These are phyloP conservation scores for Enteromius argenteus DNA, from an alignment of 2,797 vertebrate genomes.

Conservation along the genomic window DNA sequence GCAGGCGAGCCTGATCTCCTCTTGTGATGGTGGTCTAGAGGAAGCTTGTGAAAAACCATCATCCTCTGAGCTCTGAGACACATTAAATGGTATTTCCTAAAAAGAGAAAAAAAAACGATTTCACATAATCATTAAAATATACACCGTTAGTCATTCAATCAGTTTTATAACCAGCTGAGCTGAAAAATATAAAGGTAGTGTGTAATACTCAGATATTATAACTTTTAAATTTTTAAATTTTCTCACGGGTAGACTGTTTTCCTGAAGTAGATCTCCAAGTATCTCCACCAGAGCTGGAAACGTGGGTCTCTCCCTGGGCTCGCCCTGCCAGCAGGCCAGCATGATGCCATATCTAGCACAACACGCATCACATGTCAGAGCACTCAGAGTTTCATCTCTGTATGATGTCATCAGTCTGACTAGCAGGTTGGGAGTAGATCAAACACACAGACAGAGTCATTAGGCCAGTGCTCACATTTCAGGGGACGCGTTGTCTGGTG, in stretches of 20 bases:
- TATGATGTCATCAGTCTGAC: neutral
- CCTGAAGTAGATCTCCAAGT: constrained; percentile 93
- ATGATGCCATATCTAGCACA: constrained; percentile 92
- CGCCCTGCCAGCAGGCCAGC: constrained; percentile 96
- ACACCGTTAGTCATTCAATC: too few species aligned
- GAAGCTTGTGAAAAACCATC: constrained; percentile 92
- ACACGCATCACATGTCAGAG: constrained; percentile 60
- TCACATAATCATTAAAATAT: neutral
- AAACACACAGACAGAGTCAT: neutral
- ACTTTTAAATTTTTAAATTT: neutral
- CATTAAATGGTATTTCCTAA: constrained; percentile 80
- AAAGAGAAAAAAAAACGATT: neutral
- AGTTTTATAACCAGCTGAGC: neutral
- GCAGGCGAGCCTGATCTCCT: constrained; percentile 83
- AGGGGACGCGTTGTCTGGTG: constrained; percentile 93
- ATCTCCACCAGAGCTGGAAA: constrained; percentile 93
- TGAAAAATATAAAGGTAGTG: neutral
- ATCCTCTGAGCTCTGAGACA: constrained; percentile 92
- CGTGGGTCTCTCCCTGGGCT: constrained; percentile 91
- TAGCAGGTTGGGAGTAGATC: neutral
- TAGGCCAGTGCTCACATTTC: constrained; percentile 86
- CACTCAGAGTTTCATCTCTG: neutral
- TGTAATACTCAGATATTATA: neutral
- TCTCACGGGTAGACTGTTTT: constrained; percentile 87
- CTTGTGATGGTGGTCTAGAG: constrained; percentile 86